Percentiles rank a stretch among this genome's conserved stretches.
These are phyloP conservation scores for Cyanocitta stelleri DNA, from an alignment of 2,113 vertebrate species.

Conservation along the genomic window DNA sequence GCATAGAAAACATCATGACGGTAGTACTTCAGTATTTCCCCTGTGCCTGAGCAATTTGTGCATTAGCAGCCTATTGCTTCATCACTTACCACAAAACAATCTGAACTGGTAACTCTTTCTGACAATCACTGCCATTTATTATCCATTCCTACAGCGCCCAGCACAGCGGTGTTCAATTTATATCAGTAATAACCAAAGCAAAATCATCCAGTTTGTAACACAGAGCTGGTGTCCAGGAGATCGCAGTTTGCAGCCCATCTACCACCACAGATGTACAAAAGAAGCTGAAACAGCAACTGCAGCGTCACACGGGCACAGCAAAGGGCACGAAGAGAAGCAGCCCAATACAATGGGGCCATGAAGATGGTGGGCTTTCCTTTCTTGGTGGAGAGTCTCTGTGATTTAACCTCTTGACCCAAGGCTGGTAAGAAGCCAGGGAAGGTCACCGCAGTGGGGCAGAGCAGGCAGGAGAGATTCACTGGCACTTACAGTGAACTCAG, in stretches of 20 bases:
- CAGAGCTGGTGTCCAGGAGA: not conserved
- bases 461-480: not conserved
- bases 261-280: not conserved
- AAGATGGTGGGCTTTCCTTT: not conserved
- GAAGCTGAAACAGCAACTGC: not conserved
- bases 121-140: constrained; percentile 25
- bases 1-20: constrained; percentile 1
- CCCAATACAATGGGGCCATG: accelerated
- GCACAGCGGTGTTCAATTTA: not conserved
- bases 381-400: not conserved
- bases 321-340: not conserved
- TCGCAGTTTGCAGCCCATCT: not conserved
- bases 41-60: constrained; percentile 11
- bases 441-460: not conserved
- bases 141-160: not conserved
- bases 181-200: not conserved
- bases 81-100: not conserved
- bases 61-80: constrained; percentile 49
- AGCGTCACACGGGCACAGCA: not conserved
- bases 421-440: not conserved
- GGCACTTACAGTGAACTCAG: not conserved
- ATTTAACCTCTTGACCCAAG: not conserved
- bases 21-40: constrained; percentile 19
- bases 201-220: not conserved
- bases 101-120: not conserved